Evolutionary conservation across 2,888 invertebrate genomes (phyloP).

Genomic region (Aromia moschata): DNA sequence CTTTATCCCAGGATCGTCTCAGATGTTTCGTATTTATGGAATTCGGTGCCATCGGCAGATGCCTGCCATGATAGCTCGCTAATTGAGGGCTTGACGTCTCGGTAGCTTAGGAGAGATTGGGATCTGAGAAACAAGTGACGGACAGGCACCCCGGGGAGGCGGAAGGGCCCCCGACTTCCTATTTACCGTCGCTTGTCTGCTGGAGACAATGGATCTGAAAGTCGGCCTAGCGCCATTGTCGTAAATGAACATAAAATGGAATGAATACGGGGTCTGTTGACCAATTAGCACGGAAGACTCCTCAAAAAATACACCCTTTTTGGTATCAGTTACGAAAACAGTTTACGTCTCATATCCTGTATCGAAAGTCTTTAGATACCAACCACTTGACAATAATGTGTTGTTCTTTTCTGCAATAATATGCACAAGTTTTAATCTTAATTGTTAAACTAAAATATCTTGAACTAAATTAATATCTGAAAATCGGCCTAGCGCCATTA

Average conservation of each 20-base stretch:
- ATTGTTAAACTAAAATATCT: too few species aligned
- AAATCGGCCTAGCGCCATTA: neutral
- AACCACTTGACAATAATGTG: too few species aligned
- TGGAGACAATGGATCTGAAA: too few species aligned
- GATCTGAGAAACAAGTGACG: constrained; percentile 24
- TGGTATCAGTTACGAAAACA: too few species aligned
- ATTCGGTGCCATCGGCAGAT: constrained; percentile 8
- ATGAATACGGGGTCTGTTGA: neutral
- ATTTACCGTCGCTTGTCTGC: neutral
- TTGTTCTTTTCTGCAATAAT: too few species aligned
- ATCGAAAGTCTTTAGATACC: too few species aligned
- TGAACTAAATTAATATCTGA: too few species aligned
- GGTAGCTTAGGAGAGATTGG: constrained; percentile 6
- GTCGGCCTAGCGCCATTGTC: neutral
- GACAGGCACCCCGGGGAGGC: constrained; percentile 18
- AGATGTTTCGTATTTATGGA: constrained; percentile 6
- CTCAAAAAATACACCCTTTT: too few species aligned
- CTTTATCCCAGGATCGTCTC: constrained; percentile 8
- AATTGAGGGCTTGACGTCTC: constrained; percentile 2
- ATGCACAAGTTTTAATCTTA: too few species aligned
- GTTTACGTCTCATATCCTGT: too few species aligned
- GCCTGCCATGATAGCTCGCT: constrained; percentile 8
- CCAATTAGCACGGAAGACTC: neutral
- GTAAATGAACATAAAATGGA: neutral
- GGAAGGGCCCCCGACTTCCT: constrained; percentile 17